Evolutionary conservation across 2,113 vertebrate species (phyloP), one percentile per base, ranked within the genome.

Genomic region (Vidua chalybeata): DNA sequence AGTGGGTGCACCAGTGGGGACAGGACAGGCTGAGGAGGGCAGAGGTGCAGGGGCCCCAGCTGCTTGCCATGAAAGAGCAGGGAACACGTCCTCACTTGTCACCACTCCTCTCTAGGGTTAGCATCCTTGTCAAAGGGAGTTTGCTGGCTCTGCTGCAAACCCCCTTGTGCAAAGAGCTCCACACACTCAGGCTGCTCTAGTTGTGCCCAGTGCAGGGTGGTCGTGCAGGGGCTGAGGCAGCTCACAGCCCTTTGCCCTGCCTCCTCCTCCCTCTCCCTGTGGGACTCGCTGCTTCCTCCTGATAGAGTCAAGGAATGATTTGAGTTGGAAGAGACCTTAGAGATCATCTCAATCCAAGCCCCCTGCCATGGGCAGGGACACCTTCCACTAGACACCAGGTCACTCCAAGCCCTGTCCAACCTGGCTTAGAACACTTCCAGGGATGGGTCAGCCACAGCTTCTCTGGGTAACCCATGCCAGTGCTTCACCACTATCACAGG

Each of bases 1-100:
- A 4, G 5, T 24, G 46, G 22, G 22, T 39, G 27, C 72, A 33
- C 4, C 6, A 5, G 0, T 0, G 14, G 43, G 41, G 46, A 61
- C 1, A 39, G 41, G 45, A 46, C 0, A 1, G 59, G 28, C 1
- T 6, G 41, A 24, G 30, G 76, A 58, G 15, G 41, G 51, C 49
- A 78, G 66, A 37, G 17, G 10, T 20, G 27, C 23, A 41, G 49
- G 13, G 4, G 13, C 8, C 33, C 11, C 4, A 24, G n/a, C 12
- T 11, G 11, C 39, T 61, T 46, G 39, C 35, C 4, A 2, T 15
- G 56, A 41, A 14, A 27, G 62, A 59, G 39, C n/a, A 24, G 61
- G 59, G 61, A 58, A 45, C 2, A 10, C 0, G 0, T 17, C 41
- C 76, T 61, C 26, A 23, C 7, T 69, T 5, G 3, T 27, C 48